Conservation (phyloP, 1,140 invertebrate genomes). For the Zaprionus kolodkinae region DNA sequence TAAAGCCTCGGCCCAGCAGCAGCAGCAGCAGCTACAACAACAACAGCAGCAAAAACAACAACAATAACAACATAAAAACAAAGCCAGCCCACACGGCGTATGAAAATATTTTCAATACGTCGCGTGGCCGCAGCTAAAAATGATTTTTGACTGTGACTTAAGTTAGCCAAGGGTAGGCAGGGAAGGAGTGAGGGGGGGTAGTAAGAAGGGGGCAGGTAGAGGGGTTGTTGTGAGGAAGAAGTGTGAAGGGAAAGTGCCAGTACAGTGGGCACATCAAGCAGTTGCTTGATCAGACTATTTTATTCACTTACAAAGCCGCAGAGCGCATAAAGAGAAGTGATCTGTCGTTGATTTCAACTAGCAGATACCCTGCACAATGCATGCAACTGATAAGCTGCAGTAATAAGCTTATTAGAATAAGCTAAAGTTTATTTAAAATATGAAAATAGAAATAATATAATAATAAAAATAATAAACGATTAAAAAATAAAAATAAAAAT, state of each 20-base stretch:
- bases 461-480: too few species aligned
- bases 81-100: constrained; percentile 48
- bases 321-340: too few species aligned
- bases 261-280: background rate
- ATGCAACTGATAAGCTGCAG: background rate
- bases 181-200: too few species aligned
- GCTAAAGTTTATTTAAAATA: too few species aligned
- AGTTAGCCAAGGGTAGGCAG: background rate
- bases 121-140: constrained; percentile 17
- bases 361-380: background rate
- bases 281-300: background rate
- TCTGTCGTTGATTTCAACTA: background rate
- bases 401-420: too few species aligned
- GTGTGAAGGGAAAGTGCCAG: background rate
- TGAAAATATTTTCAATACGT: constrained; percentile 52
- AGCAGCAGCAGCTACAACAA: constrained; percentile 27
- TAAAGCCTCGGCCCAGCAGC: constrained; percentile 31
- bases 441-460: too few species aligned
- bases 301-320: background rate
- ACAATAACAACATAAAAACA: constrained; percentile 42
- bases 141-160: constrained; percentile 6
- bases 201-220: background rate
- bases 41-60: constrained; percentile 13
- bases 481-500: too few species aligned
- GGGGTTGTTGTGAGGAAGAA: too few species aligned